Percentiles rank a stretch among this genome's conserved stretches.
phyloP scores from a whole-genome alignment of 2,113 vertebrate genomes.

The Dipodomys ordii region DNA sequence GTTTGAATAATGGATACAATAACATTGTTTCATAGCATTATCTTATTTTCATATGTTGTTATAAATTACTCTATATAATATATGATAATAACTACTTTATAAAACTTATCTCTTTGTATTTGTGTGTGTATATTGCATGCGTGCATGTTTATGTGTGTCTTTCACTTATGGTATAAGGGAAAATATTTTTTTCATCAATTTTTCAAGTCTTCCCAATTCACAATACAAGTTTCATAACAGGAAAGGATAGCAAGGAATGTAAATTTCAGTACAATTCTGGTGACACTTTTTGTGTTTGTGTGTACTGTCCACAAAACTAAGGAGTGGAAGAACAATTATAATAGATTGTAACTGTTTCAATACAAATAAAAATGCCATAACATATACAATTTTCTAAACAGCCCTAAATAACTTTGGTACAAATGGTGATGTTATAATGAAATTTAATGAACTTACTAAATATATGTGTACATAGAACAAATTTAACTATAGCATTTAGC shows the following conservation, averaged over 20 bases:
- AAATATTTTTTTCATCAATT: neutral
- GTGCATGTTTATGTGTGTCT: too few species aligned
- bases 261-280: neutral
- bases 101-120: too few species aligned
- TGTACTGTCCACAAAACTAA: neutral
- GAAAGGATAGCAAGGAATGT: neutral
- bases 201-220: neutral
- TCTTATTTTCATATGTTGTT: too few species aligned
- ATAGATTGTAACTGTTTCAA: neutral
- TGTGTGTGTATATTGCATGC: too few species aligned
- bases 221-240: neutral
- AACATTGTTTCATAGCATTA: too few species aligned
- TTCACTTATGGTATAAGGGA: neutral
- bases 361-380: neutral
- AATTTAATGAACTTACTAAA: neutral
- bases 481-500: neutral
- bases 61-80: too few species aligned
- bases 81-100: too few species aligned
- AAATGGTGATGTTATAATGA: neutral
- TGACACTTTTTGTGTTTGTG: neutral
- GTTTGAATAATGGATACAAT: too few species aligned
- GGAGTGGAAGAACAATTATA: neutral
- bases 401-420: neutral
- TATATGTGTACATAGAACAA: neutral
- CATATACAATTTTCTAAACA: neutral